Percentiles rank a stretch among this genome's conserved stretches.
Conservation (phyloP, 2,113 vertebrate genomes). For the Tragelaphus imberbis region DNA sequence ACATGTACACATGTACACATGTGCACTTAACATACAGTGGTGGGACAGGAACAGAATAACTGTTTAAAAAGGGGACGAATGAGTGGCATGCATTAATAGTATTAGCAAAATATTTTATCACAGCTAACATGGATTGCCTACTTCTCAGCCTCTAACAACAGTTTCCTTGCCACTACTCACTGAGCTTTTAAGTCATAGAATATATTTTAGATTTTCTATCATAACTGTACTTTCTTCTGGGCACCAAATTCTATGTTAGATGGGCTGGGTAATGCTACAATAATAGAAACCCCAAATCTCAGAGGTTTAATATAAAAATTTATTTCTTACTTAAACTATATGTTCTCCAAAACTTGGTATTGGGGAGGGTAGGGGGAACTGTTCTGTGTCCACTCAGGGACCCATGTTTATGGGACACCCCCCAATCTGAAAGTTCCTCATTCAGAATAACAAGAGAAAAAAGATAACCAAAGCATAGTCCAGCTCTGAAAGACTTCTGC, state of each 20-base stretch:
- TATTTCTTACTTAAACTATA: background rate
- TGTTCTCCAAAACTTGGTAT: background rate
- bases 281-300: background rate
- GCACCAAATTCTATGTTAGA: background rate
- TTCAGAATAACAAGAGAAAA: background rate
- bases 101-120: constrained; percentile 20
- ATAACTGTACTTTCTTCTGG: background rate
- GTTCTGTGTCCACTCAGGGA: background rate
- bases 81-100: background rate
- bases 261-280: background rate
- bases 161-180: background rate
- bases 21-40: background rate
- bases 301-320: background rate
- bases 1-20: background rate
- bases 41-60: background rate
- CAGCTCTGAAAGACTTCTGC: background rate
- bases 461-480: background rate
- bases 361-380: background rate
- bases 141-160: background rate
- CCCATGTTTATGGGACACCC: background rate
- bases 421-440: background rate
- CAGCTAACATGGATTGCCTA: background rate
- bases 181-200: background rate
- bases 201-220: constrained; percentile 3
- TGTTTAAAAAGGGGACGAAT: background rate